Conservation (phyloP, 2,113 vertebrate species). For the Heptranchias perlo region DNA sequence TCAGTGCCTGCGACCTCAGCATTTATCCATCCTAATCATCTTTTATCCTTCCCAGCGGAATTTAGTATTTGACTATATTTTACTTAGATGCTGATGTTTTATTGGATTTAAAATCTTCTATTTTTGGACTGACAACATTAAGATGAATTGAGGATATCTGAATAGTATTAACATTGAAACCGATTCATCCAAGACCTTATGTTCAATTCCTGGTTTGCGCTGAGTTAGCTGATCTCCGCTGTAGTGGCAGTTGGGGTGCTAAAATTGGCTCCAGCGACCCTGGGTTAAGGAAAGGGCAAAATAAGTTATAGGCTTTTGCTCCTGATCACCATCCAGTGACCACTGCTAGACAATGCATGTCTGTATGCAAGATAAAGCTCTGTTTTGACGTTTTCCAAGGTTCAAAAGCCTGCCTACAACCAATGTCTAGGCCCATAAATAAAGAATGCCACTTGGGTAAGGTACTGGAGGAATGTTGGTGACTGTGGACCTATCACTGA, state of each 20-base stretch:
- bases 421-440: not conserved
- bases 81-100: too few relatives aligned
- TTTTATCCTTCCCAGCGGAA: too few relatives aligned
- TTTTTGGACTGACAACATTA: too few relatives aligned
- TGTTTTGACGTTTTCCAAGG: not conserved
- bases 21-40: too few relatives aligned
- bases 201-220: not conserved
- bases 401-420: not conserved
- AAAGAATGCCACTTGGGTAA: not conserved
- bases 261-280: not conserved
- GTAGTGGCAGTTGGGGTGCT: not conserved
- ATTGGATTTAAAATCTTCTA: too few relatives aligned
- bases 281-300: not conserved
- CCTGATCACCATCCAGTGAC: not conserved
- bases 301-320: not conserved
- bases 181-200: too few relatives aligned
- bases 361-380: not conserved
- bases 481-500: not conserved
- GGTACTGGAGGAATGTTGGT: not conserved
- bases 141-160: too few relatives aligned
- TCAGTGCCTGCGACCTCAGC: too few relatives aligned
- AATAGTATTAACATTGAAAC: too few relatives aligned
- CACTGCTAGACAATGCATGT: too few relatives aligned
- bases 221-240: not conserved
- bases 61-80: too few relatives aligned